Base-by-base conservation (phyloP, 2,113 vertebrate genomes). In the Nestor notabilis region DNA sequence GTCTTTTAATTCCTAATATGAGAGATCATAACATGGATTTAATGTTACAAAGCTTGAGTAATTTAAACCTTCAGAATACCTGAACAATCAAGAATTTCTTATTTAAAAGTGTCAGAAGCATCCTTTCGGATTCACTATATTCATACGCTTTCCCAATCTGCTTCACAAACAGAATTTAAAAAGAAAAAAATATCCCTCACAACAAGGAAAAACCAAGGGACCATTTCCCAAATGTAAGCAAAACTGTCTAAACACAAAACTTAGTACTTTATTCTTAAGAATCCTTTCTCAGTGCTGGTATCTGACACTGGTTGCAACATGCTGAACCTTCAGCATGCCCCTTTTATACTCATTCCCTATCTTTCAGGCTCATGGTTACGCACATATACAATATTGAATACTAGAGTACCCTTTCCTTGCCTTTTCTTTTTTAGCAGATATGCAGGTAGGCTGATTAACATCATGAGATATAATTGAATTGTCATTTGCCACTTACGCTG, bases 21-120 rank as follows among this genome's bases (percentile, higher is more conserved):
- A 91, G 64, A 90, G 68, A 92, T 68, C 35, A 65, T 46, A 89
- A 93, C 16, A 43, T 4, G 46, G 79, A 77, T 97, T 95, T 91
- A 82, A 84, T 61, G 28, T 83, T 88, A 88, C 46, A 60, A 83
- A 88, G 55, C 29, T 37, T 7, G 3, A 77, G 66, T 75, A 69
- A 76, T 81, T 80, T 60, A 64, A 75, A 39, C 49, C 55, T 78
- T 94, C 72, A 68, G 74, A 85, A 75, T 65, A 87, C 31, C 31
- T 78, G 71, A 94, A 80, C 53, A 82, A 87, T 31, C 63, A 50
- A 95, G 78, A 78, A 20, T 28, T 93, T 89, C n/a, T 17, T 66
- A 76, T 69, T 94, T 89, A 46, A 44, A 63, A 53, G 17, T 53
- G 25, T 33, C 20, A 71, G 64, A 83, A 50, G 0, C 9, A 39